phyloP scores from a whole-genome alignment of 2,888 invertebrate genomes.

The Archaeoteleia sp. region DNA sequence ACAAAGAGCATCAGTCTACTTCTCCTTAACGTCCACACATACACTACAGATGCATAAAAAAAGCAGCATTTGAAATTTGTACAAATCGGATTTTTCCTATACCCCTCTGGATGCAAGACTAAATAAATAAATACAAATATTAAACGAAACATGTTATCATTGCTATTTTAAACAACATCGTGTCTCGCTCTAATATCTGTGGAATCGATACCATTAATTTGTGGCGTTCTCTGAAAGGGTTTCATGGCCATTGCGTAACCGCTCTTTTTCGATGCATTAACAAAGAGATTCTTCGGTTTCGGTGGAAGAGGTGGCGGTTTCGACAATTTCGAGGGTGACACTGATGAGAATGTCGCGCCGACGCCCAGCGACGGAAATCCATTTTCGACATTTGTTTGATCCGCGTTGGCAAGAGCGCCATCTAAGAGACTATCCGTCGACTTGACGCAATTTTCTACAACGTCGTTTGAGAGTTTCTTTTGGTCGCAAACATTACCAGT shows the following conservation, averaged over 20 bases:
- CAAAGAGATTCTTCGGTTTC: constrained; percentile 83
- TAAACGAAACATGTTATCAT: too few species aligned
- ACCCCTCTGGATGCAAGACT: too few species aligned
- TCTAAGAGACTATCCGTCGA: constrained; percentile 66
- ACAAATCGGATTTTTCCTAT: too few species aligned
- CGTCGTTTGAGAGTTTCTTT: constrained; percentile 29
- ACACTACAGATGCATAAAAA: too few species aligned
- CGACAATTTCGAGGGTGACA: constrained; percentile 62
- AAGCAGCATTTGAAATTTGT: too few species aligned
- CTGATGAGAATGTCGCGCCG: constrained; percentile 47
- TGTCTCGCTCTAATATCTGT: constrained; percentile 60
- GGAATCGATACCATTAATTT: constrained; percentile 56
- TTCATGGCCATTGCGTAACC: constrained; percentile 63
- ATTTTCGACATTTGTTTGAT: constrained; percentile 70
- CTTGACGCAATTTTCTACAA: constrained; percentile 52
- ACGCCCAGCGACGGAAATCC: constrained; percentile 53
- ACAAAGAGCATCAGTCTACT: too few species aligned
- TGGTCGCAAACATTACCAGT: constrained; percentile 25
- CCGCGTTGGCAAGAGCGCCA: constrained; percentile 65
- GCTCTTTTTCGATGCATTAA: constrained; percentile 73
- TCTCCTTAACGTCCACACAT: too few species aligned
- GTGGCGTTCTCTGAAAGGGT: constrained; percentile 63
- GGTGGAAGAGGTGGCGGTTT: constrained; percentile 85
- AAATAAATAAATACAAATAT: too few species aligned
- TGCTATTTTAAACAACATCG: constrained; percentile 55